Conservation (phyloP, 2,113 vertebrate genomes). For the Periophthalmodon schlosseri region DNA sequence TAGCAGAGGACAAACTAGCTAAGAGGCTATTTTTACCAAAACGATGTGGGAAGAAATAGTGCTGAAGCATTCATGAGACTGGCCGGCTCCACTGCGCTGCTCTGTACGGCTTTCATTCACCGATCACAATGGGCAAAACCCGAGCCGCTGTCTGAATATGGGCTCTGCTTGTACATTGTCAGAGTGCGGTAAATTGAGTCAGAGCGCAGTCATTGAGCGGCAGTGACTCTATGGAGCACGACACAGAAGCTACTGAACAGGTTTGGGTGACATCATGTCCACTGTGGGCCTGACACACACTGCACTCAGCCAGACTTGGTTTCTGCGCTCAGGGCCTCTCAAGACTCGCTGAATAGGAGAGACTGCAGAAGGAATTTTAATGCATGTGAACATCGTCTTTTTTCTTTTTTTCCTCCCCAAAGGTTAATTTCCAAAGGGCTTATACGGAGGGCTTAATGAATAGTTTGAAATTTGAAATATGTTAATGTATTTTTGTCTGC, state of each 20-base stretch:
- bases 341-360: conserved; percentile 16
- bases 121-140: conserved; percentile 59
- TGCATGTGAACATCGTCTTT: neutral
- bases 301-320: conserved; percentile 16
- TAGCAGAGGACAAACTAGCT: conserved; percentile 33
- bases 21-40: conserved; percentile 39
- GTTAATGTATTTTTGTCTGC: conserved; percentile 11
- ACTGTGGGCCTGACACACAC: conserved; percentile 33
- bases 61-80: conserved; percentile 44
- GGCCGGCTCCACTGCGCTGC: conserved; percentile 12
- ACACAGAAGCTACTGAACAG: conserved; percentile 44
- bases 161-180: conserved; percentile 55
- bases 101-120: conserved; percentile 51
- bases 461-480: conserved; percentile 11
- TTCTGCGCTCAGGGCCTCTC: conserved; percentile 12
- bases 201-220: conserved; percentile 58
- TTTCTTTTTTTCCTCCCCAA: neutral
- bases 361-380: conserved; percentile 19
- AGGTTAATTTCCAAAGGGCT: conserved; percentile 4
- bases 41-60: conserved; percentile 27
- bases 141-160: conserved; percentile 50
- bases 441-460: conserved; percentile 9
- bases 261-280: conserved; percentile 51
- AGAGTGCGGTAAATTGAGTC: conserved; percentile 60
- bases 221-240: conserved; percentile 44